Percentiles rank a stretch among this genome's conserved stretches.
Conservation (phyloP, 2,113 vertebrate genomes). For the Dromiciops gliroides region DNA sequence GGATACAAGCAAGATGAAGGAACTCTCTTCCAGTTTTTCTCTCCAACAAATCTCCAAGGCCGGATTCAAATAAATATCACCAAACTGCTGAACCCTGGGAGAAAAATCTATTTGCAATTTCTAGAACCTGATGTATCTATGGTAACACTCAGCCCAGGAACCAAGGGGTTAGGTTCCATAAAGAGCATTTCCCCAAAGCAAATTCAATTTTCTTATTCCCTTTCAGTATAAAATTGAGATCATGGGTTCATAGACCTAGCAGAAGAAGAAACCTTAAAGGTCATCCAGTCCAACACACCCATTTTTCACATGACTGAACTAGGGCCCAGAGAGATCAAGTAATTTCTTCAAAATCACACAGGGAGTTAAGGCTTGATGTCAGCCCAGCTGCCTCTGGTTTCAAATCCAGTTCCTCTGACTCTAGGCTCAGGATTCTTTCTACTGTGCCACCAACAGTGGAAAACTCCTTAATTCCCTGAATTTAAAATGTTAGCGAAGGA, state of each 20-base stretch:
- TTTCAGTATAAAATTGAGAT: background rate
- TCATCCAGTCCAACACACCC: background rate
- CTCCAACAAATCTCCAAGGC: background rate
- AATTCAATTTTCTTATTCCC: background rate
- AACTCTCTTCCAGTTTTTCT: background rate
- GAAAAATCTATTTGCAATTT: background rate
- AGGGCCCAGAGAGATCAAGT: background rate
- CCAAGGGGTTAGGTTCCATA: background rate
- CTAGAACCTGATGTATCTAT: background rate
- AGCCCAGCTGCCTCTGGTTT: background rate
- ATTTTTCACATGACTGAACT: background rate
- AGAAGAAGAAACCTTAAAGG: background rate
- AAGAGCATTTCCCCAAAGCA: background rate
- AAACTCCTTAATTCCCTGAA: background rate
- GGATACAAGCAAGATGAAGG: background rate
- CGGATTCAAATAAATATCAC: background rate
- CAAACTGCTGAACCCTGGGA: background rate
- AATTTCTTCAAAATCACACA: background rate
- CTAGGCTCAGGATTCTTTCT: background rate
- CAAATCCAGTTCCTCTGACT: background rate
- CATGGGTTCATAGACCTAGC: background rate
- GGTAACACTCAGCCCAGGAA: background rate
- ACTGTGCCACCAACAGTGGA: background rate
- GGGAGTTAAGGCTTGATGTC: background rate
- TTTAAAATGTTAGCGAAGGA: background rate